Base-by-base conservation (phyloP, 2,888 invertebrate genomes). In the Dione juno region DNA sequence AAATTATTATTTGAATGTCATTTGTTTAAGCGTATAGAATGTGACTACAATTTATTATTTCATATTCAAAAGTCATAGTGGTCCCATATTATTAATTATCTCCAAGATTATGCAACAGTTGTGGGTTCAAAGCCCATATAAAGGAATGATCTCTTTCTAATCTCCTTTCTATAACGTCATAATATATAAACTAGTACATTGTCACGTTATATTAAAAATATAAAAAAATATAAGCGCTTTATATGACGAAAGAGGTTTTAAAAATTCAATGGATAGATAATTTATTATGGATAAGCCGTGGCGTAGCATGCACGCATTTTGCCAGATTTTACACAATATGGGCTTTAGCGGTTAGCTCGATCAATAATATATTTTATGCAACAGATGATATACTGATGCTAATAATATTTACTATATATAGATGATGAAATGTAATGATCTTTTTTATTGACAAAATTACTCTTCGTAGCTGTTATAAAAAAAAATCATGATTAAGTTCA, bases 221-320 rank as follows among this genome's bases (percentile, higher is more conserved):
- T n/a, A 0, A 16, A 35, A 43, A 61, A 61, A 41, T 41, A 61
- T 28, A 61, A 43, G 10, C 61, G 6, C 57, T 61, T 61, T 43
- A 14, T 37, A 11, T 48, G 16, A 40, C 16, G 19, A 35, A 50
- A 64, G 37, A 11, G 64, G 16, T 50, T 64, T 64, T 37, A 64
- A 64, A 64, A 50, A 64, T 64, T 48, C 64, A 64, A 48, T 50
- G 14, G 50, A 64, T 50, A 64, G 50, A 37, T 64, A 64, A 64
- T 64, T 35, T 50, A 64, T 64, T 35, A 64, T 64, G 50, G 37
- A 64, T 64, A 35, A 50, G 37, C 64, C 35, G 16, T 19, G 50
- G n/a, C 35, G 48, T 37, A 50, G n/a, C 63, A 16, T 50, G 64
- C 19, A 45, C 64, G 64, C 45, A 16, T 64, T 50, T 40, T 50